A percentile compares a stretch with the other conserved stretches of the same genome.
Evolutionary conservation across 2,888 invertebrate genomes (phyloP).

Genomic region (Sinotaia quadrata): DNA sequence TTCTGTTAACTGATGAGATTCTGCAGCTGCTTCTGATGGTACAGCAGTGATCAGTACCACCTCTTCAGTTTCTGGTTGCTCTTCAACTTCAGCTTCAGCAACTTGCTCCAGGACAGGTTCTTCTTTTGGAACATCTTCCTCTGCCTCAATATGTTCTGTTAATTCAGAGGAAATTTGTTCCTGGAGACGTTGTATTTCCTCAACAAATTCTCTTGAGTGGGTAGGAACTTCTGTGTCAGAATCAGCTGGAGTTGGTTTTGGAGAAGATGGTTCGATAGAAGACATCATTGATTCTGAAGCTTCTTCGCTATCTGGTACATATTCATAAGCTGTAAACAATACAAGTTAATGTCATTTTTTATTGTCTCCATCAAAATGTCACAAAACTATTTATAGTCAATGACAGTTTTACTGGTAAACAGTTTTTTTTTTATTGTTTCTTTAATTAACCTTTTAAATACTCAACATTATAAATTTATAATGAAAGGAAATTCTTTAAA

Average conservation of each 20-base stretch:
- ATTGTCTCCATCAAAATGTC: too few relatives aligned
- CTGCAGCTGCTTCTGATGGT: constrained; percentile 22
- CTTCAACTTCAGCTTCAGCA: constrained; percentile 36
- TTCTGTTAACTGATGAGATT: constrained; percentile 22
- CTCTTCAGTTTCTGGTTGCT: constrained; percentile 35
- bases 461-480: not conserved
- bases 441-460: too few relatives aligned
- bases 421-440: too few relatives aligned
- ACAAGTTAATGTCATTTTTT: too few relatives aligned
- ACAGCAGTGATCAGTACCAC: constrained; percentile 30
- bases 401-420: too few relatives aligned
- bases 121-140: constrained; percentile 34
- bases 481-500: not conserved
- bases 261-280: constrained; percentile 60
- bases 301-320: constrained; percentile 88
- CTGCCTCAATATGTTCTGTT: constrained; percentile 33
- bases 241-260: constrained; percentile 54
- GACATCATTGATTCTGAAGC: constrained; percentile 75
- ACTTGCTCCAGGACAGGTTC: constrained; percentile 28
- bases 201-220: constrained; percentile 54
- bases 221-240: constrained; percentile 56
- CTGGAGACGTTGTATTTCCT: constrained; percentile 54
- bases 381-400: too few relatives aligned
- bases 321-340: constrained; percentile 87
- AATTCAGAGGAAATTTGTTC: constrained; percentile 42